Evolutionary conservation across 2,888 invertebrate genomes (phyloP), one percentile per base, ranked within the genome.

Genomic region (Siphlonurus alternatus): DNA sequence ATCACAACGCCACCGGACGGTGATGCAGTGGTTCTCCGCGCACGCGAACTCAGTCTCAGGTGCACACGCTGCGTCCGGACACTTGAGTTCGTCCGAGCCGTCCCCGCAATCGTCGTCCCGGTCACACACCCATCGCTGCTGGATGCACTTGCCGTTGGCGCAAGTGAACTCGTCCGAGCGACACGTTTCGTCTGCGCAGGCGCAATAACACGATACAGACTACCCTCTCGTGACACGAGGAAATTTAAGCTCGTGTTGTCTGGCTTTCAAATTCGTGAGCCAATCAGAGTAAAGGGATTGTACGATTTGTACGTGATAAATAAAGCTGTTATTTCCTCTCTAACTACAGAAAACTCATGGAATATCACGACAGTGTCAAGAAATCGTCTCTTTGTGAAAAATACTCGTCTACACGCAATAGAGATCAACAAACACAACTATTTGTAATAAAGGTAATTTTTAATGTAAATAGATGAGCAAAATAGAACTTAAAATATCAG

Each of bases 121-220:
- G 73, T 93, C 93, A 74, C 93, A 93, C 23, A 87, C 82, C 93
- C 93, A 93, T 66, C 85, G 80, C 69, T 85, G 83, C 73, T 91
- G 90, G 71, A 93, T 90, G 76, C 93, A 93, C 72, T 88, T 88
- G 65, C 92, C 89, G 74, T 92, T 91, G 63, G 82, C 84, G 76
- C 95, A 95, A n/a, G 92, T 91, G 75, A 93, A 93, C 76, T 95
- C 92, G 75, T 93, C 93, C 63, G 89, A 84, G 69, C 92, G 86
- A 76, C 94, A 95, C 23, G 93, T 93, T 74, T 88, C 89, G 80
- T 92, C 93, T 92, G 71, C 56, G 61, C 56, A 18, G 22, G 24
- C 20, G 25, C 10, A 25, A 53, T 25, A 18, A 7, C n/a, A 56
- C 56, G 5, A 56, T 56, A 22, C 56, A 56, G 7, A 10, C 5